Evolutionary conservation across 2,888 invertebrate species (phyloP), one percentile per base, ranked within the genome.

Genomic region (Teleogryllus oceanicus): DNA sequence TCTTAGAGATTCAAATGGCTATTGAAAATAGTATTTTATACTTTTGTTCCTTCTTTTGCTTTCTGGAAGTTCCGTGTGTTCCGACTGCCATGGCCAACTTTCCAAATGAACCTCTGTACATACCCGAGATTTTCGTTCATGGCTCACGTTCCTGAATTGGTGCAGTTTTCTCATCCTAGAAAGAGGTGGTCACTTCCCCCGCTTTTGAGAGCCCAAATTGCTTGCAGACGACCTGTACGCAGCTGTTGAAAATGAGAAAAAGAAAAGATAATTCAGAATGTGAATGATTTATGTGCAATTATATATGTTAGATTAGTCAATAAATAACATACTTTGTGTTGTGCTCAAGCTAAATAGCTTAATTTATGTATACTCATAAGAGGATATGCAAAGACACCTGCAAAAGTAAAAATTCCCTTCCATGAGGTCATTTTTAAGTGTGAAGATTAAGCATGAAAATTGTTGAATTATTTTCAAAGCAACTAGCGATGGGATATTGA

Each of bases 131-230:
- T 21, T 85, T 92, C 4, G 84, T 95, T 5, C 87, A 83, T 95
- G n/a, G n/a, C n/a, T n/a, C n/a, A n/a, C n/a, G n/a, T 89, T 85
- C 86, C 84, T 18, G 93, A 95, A 86, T 86, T 96, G 78, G 87
- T 94, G 10, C 93, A 92, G 78, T 91, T 91, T 84, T 92, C 90
- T 0, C 88, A 92, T 76, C 89, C n/a, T 92, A 51, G 88, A 90
- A 0, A 88, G 90, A 4, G 96, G 95, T 1, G 97, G 97, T 0
- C 97, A 97, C 86, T 98, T 96, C n/a, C 86, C 93, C 94, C 0
- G 95, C 96, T 0, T 88, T 96, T 80, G 95, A 97, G 89, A 91
- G 81, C 96, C 97, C 0, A 86, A 90, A 75, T 84, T 93, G 0
- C 84, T 97, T 49, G 92, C 94, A 4, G 87, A 90, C 0, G 95